Base-by-base conservation (phyloP, 2,797 vertebrate species). In the Catamblyrhynchus diadema region DNA sequence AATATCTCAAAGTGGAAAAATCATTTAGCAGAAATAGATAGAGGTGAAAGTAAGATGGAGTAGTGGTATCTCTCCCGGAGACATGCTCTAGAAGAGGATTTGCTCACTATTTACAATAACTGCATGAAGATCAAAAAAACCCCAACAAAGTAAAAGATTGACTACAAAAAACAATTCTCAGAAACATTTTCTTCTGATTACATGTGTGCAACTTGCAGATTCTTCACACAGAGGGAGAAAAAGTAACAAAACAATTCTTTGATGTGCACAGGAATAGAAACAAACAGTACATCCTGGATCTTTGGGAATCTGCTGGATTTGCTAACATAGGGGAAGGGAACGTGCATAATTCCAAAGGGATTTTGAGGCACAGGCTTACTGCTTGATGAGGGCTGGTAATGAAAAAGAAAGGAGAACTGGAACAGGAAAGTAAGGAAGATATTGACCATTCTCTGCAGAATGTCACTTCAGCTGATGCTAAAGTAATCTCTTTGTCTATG, bases 71-170 rank as follows among this genome's bases (percentile, higher is more conserved):
- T 57, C 3, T 66, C 19, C 30, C 12, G 14, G 35, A 39, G 35
- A 47, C 6, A 24, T 41, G 11, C 4, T 44, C 24, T 87, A 81
- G 23, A 81, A 62, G 10, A 62, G 27, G 3, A 39, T 64, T 62
- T 66, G 54, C 45, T 39, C 22, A 75, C 32, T 71, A 72, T 67
- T 78, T 81, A 24, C 22, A 44, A 4, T 17, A 74, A 30, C 3
- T 44, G 3, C 7, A 10, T 30, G 54, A 89, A 81, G 24, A 69
- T 25, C 0, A 8, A 66, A 89, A 60, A 37, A 47, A 0, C 0
- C 19, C 19, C 15, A 64, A 19, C 3, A 39, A n/a, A 27, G 17
- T 39, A 42, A 69, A 67, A 53, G 11, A 44, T 3, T 44, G 11
- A 69, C 12, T 65, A 50, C 45, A 44, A 65, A 42, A 32, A 80